Evolutionary conservation across 2,113 vertebrate genomes (phyloP), one percentile per base, ranked within the genome.

Genomic region (Willisornis vidua): DNA sequence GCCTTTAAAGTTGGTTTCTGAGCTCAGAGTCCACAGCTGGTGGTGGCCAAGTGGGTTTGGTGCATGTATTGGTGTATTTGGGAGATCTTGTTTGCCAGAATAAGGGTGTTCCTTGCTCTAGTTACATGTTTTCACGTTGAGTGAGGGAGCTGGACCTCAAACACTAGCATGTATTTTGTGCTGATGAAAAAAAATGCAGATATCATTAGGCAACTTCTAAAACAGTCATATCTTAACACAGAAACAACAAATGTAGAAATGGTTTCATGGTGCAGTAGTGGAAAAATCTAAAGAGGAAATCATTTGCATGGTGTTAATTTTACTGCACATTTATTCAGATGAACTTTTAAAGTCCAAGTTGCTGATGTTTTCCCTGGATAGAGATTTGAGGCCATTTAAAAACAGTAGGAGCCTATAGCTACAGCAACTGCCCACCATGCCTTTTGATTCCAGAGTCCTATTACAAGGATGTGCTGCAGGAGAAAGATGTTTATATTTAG

Each of bases 401-500:
- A 84, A 49, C 13, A 1, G 62, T 61, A 81, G 85, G 65, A 87
- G 22, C 67, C 87, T 55, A 17, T 26, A 91, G 90, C 86, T 92
- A 51, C 76, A 35, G n/a, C 46, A 57, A 23, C 82, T 94, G 93
- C 73, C 72, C 90, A 85, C 63, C 90, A 93, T 11, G 45, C 51
- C 58, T 87, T 65, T 85, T 31, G 39, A 70, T 75, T 85, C 73
- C 63, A 10, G 79, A 45, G 73, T 79, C 6, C 1, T 86, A 57
- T 91, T 95, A 75, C 74, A 89, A 70, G 74, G 86, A 76, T 79
- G 58, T 96, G 73, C 92, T 93, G 62, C 87, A 88, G 91, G 74
- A 97, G 91, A 91, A 94, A 96, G 79, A 85, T 88, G 83, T 96
- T 97, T 96, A 74, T 95, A 74, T 93, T 54, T 91, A 92, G 70